Evolutionary conservation across 2,113 vertebrate genomes (phyloP).

Genomic region (Candoia aspera): DNA sequence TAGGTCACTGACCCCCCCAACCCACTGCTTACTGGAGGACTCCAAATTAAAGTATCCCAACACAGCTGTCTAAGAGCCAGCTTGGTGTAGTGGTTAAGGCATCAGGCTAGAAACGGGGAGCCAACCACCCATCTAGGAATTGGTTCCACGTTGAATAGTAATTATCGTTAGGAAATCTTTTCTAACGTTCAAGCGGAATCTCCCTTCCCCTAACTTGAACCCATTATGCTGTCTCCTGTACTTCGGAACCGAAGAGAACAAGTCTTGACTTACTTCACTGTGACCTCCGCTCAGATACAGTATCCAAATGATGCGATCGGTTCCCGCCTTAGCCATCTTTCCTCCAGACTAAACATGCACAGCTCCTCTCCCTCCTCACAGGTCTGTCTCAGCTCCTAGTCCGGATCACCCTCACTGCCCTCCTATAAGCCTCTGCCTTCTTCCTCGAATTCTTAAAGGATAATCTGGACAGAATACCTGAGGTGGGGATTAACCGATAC

Average conservation of each 20-base stretch:
- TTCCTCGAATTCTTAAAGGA: neutral
- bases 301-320: neutral
- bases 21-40: neutral
- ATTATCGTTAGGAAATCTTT: neutral
- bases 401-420: neutral
- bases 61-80: neutral
- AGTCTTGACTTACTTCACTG: neutral
- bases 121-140: neutral
- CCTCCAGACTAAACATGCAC: neutral
- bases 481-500: neutral
- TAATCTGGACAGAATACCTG: neutral
- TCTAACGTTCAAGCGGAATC: neutral
- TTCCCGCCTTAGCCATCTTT: neutral
- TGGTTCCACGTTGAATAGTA: neutral
- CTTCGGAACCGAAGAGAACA: neutral
- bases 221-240: neutral
- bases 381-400: neutral
- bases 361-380: neutral
- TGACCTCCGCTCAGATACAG: neutral
- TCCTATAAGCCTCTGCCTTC: neutral
- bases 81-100: neutral
- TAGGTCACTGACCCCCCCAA: neutral
- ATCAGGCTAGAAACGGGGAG: neutral
- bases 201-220: neutral
- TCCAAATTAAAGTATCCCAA: neutral